Evolutionary conservation across 2,113 vertebrate genomes (phyloP).

Genomic region (Oophaga pumilio): DNA sequence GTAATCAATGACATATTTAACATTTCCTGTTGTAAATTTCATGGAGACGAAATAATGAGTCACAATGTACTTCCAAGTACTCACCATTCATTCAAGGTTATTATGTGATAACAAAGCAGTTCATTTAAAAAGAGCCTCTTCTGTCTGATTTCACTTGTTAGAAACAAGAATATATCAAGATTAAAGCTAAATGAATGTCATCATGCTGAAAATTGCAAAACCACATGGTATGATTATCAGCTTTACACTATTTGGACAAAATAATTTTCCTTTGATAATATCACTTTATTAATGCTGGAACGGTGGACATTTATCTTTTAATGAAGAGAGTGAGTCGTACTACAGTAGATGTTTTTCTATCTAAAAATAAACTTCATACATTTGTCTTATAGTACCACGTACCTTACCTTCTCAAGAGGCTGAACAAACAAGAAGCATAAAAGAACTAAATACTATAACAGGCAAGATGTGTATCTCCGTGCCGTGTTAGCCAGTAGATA

Average conservation of each 20-base stretch:
- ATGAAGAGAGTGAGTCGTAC: not conserved
- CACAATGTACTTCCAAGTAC: slow-evolving; percentile 14
- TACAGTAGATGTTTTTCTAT: not conserved
- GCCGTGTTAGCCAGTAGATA: too few species aligned
- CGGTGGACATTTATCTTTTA: not conserved
- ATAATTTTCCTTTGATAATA: slow-evolving; percentile 15
- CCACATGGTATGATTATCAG: not conserved
- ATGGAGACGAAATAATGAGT: slow-evolving; percentile 24
- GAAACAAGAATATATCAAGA: slow-evolving; percentile 33
- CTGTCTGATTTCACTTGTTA: slow-evolving; percentile 29
- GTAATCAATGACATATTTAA: slow-evolving; percentile 30
- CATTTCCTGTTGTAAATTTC: slow-evolving; percentile 19
- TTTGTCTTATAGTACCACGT: not conserved
- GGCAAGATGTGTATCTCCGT: too few species aligned
- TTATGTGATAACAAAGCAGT: slow-evolving; percentile 42
- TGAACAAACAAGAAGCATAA: not conserved
- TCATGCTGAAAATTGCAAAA: slow-evolving; percentile 34
- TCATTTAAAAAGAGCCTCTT: slow-evolving; percentile 25
- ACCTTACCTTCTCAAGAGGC: not conserved
- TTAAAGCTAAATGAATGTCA: slow-evolving; percentile 35
- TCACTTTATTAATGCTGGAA: not conserved
- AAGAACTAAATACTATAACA: not conserved
- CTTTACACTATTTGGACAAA: slow-evolving; percentile 14
- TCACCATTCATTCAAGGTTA: slow-evolving; percentile 39
- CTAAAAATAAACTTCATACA: not conserved